phyloP scores from a whole-genome alignment of 1,140 invertebrate genomes.

The Panagrolaimus sp. region DNA sequence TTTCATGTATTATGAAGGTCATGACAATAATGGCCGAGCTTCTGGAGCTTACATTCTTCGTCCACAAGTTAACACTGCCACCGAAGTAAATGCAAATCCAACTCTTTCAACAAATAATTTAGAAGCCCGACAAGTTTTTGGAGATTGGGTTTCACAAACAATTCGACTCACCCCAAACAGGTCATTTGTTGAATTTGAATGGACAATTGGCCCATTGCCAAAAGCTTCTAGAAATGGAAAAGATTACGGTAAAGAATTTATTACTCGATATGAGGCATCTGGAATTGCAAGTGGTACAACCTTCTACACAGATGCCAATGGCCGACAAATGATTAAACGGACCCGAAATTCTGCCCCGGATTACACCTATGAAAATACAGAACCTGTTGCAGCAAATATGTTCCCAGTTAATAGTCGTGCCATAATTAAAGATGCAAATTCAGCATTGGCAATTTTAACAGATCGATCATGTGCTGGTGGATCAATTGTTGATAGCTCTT shows the following conservation, averaged over 20 bases:
- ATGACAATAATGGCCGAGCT: slow-evolving; percentile 11
- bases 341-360: slow-evolving; percentile 49
- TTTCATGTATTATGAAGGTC: slow-evolving; percentile 13
- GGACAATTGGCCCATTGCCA: slow-evolving; percentile 87
- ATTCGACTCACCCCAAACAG: slow-evolving; percentile 71
- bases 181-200: slow-evolving; percentile 75
- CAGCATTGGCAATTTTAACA: background rate
- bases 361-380: slow-evolving; percentile 20
- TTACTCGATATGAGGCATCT: slow-evolving; percentile 18
- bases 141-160: slow-evolving; percentile 75
- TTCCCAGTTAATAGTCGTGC: slow-evolving; percentile 2
- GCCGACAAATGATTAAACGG: slow-evolving; percentile 76
- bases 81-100: background rate
- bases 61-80: background rate
- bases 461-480: slow-evolving; percentile 7
- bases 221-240: background rate
- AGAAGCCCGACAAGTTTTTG: slow-evolving; percentile 72
- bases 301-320: slow-evolving; percentile 92
- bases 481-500: background rate
- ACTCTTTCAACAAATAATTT: background rate
- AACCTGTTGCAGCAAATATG: slow-evolving; percentile 4
- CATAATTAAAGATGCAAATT: background rate
- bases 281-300: slow-evolving; percentile 60
- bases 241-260: background rate
- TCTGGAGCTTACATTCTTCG: slow-evolving; percentile 1